Base-by-base conservation (phyloP, 2,113 vertebrate species). In the Pseudopodoces humilis region DNA sequence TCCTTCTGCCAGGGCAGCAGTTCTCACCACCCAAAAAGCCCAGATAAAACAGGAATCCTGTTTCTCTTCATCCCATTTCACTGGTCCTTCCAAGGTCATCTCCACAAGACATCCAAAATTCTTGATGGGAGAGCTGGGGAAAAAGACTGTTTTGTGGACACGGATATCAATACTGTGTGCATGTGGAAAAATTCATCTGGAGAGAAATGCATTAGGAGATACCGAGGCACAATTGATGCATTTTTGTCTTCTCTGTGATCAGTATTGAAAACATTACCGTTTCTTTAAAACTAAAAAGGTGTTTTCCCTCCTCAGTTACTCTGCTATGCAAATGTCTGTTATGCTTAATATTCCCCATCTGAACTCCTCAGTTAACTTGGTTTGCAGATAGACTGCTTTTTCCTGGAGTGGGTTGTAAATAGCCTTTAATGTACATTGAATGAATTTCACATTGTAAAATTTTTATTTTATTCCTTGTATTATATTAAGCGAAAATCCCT, bases 391-490 rank as follows among this genome's bases (percentile, higher is more conserved):
- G 97, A 97, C 97, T 97, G 94, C 96, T 98, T 98, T 98, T 98
- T 96, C 90, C 93, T 96, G 97, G 96, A 97, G 95, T 97, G 96
- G 96, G 96, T 98, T 99, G 98, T 99, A 99, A 99, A 99, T 99
- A 99, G 98, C 98, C 98, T 98, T 96, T 97, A 97, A 96, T 99
- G 99, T 99, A 99, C 98, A 99, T 99, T 99, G 97, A 98, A 98
- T 98, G 97, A 98, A 98, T 98, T 98, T 98, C 98, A 99, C 98
- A 98, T 98, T 99, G 98, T 98, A 98, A 98, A 98, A 98, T 98
- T 98, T 98, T 98, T 98, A 98, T 98, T 98, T 97, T 98, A 98
- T 98, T 99, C 98, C 98, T 98, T 99, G 99, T 99, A 99, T 98
- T 98, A 99, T 99, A 99, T 98, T 98, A 98, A 98, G 98, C 98